These are phyloP conservation scores for Carapus acus DNA, from an alignment of 2,797 vertebrate species.

Conservation along the genomic window DNA sequence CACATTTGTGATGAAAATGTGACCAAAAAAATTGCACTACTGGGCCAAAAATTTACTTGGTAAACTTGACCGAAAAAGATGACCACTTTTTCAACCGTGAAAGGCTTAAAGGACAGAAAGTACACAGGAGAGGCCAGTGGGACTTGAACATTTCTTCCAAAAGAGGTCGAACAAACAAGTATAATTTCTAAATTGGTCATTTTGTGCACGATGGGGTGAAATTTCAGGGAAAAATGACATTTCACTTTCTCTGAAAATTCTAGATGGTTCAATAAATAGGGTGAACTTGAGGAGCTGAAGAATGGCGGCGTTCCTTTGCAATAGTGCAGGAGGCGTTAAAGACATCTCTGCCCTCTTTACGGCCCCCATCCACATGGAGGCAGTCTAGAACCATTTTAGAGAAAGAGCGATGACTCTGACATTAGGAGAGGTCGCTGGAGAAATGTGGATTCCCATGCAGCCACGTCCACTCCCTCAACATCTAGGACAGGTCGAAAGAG, in stretches of 20 bases:
- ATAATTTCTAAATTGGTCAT: no score
- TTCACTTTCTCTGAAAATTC: neutral
- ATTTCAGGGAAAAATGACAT: neutral
- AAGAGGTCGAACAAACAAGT: no score
- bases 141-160: no score
- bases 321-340: constrained; percentile 3
- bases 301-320: constrained; percentile 26
- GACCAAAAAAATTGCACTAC: no score
- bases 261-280: constrained; percentile 10
- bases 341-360: neutral
- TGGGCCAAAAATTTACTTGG: no score
- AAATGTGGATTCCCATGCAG: constrained; percentile 58
- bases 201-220: neutral
- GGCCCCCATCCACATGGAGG: constrained; percentile 57
- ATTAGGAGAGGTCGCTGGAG: constrained; percentile 66
- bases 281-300: constrained; percentile 14
- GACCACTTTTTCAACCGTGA: no score
- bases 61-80: no score
- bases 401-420: neutral
- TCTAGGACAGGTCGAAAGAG: constrained; percentile 52
- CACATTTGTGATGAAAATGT: no score
- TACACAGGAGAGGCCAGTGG: no score
- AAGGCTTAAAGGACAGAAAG: neutral
- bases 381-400: constrained; percentile 36
- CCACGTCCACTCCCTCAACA: constrained; percentile 75